These are phyloP conservation scores for Beris chalybata DNA, from an alignment of 2,888 invertebrate species.

Conservation along the genomic window DNA sequence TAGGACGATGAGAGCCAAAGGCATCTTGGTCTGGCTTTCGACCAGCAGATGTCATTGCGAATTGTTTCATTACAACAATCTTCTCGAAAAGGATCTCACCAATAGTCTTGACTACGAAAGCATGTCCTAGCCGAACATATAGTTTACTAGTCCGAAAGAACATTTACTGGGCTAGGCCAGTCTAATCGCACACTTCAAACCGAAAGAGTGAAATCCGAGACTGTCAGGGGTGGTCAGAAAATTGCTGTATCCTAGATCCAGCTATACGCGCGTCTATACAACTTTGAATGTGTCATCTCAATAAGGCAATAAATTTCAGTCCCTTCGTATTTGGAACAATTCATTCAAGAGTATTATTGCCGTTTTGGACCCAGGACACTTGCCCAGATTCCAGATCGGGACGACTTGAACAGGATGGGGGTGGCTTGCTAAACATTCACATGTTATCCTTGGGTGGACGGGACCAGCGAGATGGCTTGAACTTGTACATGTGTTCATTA, in stretches of 20 bases:
- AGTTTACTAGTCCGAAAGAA: constrained; percentile 7
- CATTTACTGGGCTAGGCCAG: constrained; percentile 22
- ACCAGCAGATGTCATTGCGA: constrained; percentile 35
- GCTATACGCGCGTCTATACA: constrained; percentile 20
- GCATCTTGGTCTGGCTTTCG: constrained; percentile 31
- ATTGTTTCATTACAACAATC: constrained; percentile 30
- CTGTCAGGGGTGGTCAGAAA: neutral
- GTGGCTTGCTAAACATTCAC: too few relatives aligned
- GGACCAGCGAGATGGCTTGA: neutral
- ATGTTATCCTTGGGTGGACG: neutral
- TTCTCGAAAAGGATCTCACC: neutral
- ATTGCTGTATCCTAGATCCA: constrained; percentile 10
- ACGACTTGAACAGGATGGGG: too few relatives aligned
- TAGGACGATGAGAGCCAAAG: constrained; percentile 9
- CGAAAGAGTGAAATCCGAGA: constrained; percentile 9
- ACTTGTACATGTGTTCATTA: constrained; percentile 29
- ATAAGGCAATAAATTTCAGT: constrained; percentile 33
- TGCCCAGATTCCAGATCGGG: neutral
- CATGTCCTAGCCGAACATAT: neutral
- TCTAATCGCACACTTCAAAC: constrained; percentile 20
- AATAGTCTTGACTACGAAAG: neutral
- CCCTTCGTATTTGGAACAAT: constrained; percentile 13
- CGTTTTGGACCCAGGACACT: constrained; percentile 7
- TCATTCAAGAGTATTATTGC: neutral
- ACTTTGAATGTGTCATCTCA: constrained; percentile 34